A percentile compares a stretch with the other conserved stretches of the same genome.
These are phyloP conservation scores for Sesia bembeciformis DNA, from an alignment of 2,888 invertebrate species.

Conservation along the genomic window DNA sequence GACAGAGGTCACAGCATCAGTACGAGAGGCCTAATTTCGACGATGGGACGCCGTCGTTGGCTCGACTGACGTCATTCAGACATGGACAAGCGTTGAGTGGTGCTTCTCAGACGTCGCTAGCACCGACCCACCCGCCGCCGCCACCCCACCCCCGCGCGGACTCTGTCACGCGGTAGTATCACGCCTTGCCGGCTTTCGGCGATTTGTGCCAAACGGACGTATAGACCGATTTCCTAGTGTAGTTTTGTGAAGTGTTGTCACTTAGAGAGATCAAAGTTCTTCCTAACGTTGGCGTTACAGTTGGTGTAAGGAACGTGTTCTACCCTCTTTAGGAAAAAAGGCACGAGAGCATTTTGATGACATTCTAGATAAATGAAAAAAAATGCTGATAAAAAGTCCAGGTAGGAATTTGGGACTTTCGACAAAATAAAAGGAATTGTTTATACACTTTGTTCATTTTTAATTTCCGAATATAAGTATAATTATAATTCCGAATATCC, in stretches of 20 bases:
- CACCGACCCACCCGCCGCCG: slow-evolving; percentile 51
- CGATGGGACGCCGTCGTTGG: slow-evolving; percentile 45
- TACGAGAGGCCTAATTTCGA: slow-evolving; percentile 68
- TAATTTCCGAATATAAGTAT: too few relatives aligned
- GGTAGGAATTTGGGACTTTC: too few relatives aligned
- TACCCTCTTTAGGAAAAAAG: background rate
- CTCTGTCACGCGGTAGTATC: slow-evolving; percentile 69
- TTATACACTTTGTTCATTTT: too few relatives aligned
- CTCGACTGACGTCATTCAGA: slow-evolving; percentile 57
- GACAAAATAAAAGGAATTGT: too few relatives aligned
- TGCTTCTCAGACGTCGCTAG: slow-evolving; percentile 34
- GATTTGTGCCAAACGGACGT: slow-evolving; percentile 73
- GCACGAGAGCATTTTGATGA: too few relatives aligned
- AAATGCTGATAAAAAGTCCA: too few relatives aligned
- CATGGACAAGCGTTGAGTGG: slow-evolving; percentile 43
- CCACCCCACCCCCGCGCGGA: slow-evolving; percentile 57
- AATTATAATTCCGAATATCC: too few relatives aligned
- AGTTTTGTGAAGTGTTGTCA: slow-evolving; percentile 37
- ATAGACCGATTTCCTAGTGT: slow-evolving; percentile 32
- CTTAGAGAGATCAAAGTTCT: slow-evolving; percentile 44
- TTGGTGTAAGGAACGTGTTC: slow-evolving; percentile 5
- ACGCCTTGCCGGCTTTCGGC: slow-evolving; percentile 69
- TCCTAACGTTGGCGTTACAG: slow-evolving; percentile 28
- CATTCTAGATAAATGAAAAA: too few relatives aligned
- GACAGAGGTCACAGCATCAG: slow-evolving; percentile 55